Evolutionary conservation across 1,140 invertebrate species (phyloP), one percentile per base, ranked within the genome.

Genomic region (Sitobion miscanthi): DNA sequence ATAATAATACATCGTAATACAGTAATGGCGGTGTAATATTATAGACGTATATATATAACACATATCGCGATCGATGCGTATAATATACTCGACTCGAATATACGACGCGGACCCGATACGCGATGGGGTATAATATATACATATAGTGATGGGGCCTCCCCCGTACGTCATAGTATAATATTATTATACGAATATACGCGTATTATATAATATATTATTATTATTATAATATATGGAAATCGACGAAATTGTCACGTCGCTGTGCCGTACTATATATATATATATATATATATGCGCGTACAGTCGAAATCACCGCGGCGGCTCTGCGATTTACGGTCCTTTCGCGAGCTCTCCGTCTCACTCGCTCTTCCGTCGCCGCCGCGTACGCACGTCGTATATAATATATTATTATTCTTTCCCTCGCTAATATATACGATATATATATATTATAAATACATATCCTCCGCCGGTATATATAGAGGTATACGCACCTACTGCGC

Each of bases 221-320:
- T 87, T 88, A 88, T 52, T n/a, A 88, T 88, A 35, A 49, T 88
- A 11, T 57, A 38, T 38, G 38, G 52, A 57, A 89, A 89, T 35
- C 52, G n/a, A 89, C 17, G n/a, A 38, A 89, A 89, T 89, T 89
- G 49, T 89, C 87, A 89, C 52, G 49, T 89, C 4, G 62, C 62
- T n/a, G 62, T 49, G 25, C 17, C 21, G 1, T 88, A 87, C 5
- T 8, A n/a, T n/a, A n/a, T n/a, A n/a, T n/a, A n/a, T n/a, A n/a
- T n/a, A n/a, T n/a, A n/a, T n/a, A 21, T 83, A 42, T 42, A 38
- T 42, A 83, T 69, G 45, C 45, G 45, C 6, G 45, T 47, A 69
- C 21, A 38, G 38, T 89, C n/a, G n/a, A 89, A 89, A 89, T 57
- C 54, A 89, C 38, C 35, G 21, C 9, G 7, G n/a, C 30, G 45